These are phyloP conservation scores for Xenentodon cancila DNA, from an alignment of 2,797 vertebrate species.

Conservation along the genomic window DNA sequence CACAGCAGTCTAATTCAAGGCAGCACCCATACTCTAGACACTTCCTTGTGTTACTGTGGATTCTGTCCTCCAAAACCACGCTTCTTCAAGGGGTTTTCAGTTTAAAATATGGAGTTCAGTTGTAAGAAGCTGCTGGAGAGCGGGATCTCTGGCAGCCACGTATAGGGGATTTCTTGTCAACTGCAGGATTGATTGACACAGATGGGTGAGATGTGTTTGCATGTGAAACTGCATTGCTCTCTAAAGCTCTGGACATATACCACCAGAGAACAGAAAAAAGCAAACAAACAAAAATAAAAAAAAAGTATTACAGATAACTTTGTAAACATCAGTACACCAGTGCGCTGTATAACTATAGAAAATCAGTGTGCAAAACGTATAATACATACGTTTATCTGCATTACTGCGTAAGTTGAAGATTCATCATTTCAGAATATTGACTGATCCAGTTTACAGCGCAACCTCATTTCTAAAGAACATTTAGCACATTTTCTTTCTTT, in stretches of 20 bases:
- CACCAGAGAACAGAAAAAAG: too few relatives aligned
- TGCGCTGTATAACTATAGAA: too few relatives aligned
- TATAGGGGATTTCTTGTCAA: conserved; percentile 35
- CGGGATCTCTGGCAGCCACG: conserved; percentile 44
- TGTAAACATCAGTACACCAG: too few relatives aligned
- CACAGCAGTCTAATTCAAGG: conserved; percentile 71
- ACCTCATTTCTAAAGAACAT: conserved; percentile 22
- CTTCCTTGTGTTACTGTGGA: conserved; percentile 76
- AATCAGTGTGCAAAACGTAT: not conserved
- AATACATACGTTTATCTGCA: not conserved
- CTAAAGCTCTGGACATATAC: conserved; percentile 3
- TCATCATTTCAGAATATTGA: conserved; percentile 2
- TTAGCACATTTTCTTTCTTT: conserved; percentile 13
- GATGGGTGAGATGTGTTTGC: conserved; percentile 44
- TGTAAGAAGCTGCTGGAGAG: conserved; percentile 32
- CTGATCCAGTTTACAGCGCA: conserved; percentile 13
- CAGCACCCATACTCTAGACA: conserved; percentile 70
- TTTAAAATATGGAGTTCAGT: conserved; percentile 59
- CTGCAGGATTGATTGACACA: conserved; percentile 41
- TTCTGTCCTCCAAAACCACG: conserved; percentile 68
- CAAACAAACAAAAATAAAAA: too few relatives aligned
- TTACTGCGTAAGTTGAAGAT: not conserved
- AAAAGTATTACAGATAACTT: too few relatives aligned
- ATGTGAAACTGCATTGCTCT: not conserved
- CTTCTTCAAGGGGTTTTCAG: conserved; percentile 62